Conservation (phyloP, 1,140 invertebrate species). For the Pantala flavescens region DNA sequence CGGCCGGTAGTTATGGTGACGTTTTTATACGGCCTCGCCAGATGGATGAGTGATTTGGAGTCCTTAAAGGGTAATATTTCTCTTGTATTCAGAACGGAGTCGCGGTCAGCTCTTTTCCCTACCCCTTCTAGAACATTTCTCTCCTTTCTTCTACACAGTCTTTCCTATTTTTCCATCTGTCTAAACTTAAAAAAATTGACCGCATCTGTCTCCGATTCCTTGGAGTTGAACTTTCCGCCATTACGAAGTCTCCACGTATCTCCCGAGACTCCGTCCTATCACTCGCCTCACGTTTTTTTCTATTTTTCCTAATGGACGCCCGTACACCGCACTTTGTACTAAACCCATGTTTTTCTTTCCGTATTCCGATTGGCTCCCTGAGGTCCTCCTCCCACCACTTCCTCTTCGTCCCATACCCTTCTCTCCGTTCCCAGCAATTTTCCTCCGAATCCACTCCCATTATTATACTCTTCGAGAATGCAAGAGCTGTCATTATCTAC, state of each 20-base stretch:
- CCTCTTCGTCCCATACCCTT: background rate
- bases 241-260: background rate
- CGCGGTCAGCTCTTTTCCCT: too few relatives aligned
- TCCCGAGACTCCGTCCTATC: background rate
- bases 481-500: conserved; percentile 5
- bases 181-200: too few relatives aligned
- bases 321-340: background rate
- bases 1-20: too few relatives aligned
- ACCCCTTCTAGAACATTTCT: too few relatives aligned
- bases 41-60: too few relatives aligned
- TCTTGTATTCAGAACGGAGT: too few relatives aligned
- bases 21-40: too few relatives aligned
- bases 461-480: background rate
- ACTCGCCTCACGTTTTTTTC: background rate
- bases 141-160: too few relatives aligned
- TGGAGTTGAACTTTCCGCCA: background rate
- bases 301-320: background rate
- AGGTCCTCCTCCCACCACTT: background rate
- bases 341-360: background rate
- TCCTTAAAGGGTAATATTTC: too few relatives aligned
- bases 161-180: too few relatives aligned
- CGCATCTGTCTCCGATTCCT: too few relatives aligned
- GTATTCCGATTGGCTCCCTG: background rate
- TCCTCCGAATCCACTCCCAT: conserved; percentile 3
- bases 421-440: background rate